These are phyloP conservation scores for Thereva nobilitata DNA, from an alignment of 2,888 invertebrate species.

Conservation along the genomic window DNA sequence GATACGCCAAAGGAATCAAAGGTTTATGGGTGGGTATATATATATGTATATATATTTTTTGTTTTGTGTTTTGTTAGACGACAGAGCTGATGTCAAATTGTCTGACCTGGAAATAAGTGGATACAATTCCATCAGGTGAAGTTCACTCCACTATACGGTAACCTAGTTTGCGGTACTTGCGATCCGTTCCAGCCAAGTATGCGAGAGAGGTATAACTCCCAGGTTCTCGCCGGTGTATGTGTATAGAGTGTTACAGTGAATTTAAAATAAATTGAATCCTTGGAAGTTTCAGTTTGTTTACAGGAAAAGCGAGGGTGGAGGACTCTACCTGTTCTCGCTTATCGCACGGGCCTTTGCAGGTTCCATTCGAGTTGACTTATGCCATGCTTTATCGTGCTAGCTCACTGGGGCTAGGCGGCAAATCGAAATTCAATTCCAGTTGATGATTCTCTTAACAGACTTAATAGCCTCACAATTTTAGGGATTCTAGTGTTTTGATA, in stretches of 20 bases:
- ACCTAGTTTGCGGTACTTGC: slow-evolving; percentile 7
- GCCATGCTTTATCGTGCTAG: slow-evolving; percentile 22
- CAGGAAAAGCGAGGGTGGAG: not conserved
- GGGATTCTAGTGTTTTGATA: too few relatives aligned
- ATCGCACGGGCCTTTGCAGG: slow-evolving; percentile 3
- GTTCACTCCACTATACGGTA: slow-evolving; percentile 11
- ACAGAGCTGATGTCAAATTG: slow-evolving; percentile 2
- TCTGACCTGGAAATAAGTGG: slow-evolving; percentile 29
- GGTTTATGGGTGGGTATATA: too few relatives aligned
- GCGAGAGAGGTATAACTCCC: not conserved
- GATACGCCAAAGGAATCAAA: not conserved
- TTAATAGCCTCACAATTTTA: slow-evolving; percentile 10
- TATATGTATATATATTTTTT: too few relatives aligned
- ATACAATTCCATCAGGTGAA: slow-evolving; percentile 24
- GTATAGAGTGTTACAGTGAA: slow-evolving; percentile 9
- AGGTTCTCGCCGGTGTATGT: not conserved
- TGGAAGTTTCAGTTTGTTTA: slow-evolving; percentile 19
- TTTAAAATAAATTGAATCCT: slow-evolving; percentile 28
- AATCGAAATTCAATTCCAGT: slow-evolving; percentile 27
- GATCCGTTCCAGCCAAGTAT: not conserved
- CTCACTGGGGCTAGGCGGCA: slow-evolving; percentile 17
- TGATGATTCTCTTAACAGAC: slow-evolving; percentile 19
- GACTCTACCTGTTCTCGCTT: not conserved
- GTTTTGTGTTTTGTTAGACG: not conserved
- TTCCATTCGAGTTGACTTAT: slow-evolving; percentile 22